A percentile compares a stretch with the other conserved stretches of the same genome.
Evolutionary conservation across 2,888 invertebrate genomes (phyloP).

Genomic region (Emmelina monodactyla): DNA sequence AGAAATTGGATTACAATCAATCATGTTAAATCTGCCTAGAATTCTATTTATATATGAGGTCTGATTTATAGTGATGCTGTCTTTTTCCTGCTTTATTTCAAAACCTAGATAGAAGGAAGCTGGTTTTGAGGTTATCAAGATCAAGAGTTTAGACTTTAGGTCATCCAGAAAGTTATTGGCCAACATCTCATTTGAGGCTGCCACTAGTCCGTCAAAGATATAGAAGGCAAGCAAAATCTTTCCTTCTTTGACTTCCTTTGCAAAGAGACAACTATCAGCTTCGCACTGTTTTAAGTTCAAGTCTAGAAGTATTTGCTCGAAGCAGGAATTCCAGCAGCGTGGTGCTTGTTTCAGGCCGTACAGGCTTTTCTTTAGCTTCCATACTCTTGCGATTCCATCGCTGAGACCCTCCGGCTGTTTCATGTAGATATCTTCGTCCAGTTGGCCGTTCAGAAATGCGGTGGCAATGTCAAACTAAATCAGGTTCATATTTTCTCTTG

Average conservation of each 20-base stretch:
- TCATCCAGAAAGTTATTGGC: background rate
- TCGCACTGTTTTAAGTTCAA: constrained; percentile 3
- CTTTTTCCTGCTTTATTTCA: background rate
- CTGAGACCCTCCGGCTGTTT: no score
- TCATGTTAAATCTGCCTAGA: background rate
- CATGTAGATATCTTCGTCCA: no score
- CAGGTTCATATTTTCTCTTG: no score
- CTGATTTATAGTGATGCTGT: background rate
- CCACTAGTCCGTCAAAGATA: constrained; percentile 6
- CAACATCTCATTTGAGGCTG: background rate
- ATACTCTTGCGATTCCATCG: no score
- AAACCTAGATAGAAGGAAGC: background rate
- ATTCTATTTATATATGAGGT: background rate
- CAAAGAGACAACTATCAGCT: no score
- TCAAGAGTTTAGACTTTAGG: background rate
- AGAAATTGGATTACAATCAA: background rate
- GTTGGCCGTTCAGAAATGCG: no score
- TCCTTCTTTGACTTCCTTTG: background rate
- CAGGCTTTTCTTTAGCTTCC: no score
- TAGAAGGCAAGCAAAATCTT: constrained; percentile 4
- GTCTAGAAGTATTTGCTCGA: background rate
- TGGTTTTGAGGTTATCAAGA: background rate
- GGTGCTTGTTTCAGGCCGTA: constrained; percentile 1
- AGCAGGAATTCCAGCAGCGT: no score
- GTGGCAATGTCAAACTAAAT: no score